Percentiles rank a stretch among this genome's conserved stretches.
These are phyloP conservation scores for Peromyscus maniculatus DNA, from an alignment of 2,113 vertebrate genomes.

Conservation along the genomic window DNA sequence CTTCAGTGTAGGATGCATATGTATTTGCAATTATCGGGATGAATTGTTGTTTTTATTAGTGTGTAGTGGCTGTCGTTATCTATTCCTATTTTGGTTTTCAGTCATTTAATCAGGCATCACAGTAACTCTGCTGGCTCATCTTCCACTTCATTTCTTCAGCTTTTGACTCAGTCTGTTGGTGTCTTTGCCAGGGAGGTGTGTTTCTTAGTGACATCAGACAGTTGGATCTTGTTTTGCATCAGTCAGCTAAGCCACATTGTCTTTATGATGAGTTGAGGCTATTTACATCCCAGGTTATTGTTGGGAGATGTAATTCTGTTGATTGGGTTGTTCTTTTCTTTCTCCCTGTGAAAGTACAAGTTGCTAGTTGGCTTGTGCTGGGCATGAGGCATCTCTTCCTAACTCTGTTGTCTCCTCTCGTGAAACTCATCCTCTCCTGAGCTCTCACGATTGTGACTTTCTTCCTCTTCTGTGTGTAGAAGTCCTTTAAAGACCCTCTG, in stretches of 20 bases:
- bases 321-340: background rate
- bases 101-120: background rate
- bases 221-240: background rate
- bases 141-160: background rate
- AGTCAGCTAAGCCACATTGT: background rate
- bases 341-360: background rate
- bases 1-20: no score
- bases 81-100: background rate
- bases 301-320: background rate
- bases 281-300: background rate
- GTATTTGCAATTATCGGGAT: background rate
- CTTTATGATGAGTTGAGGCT: background rate
- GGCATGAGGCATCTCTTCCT: background rate
- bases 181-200: background rate
- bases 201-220: background rate
- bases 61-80: no score
- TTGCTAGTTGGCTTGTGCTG: background rate
- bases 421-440: background rate
- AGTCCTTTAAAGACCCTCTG: background rate
- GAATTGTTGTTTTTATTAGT: background rate
- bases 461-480: background rate
- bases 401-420: background rate
- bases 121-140: background rate
- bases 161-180: background rate
- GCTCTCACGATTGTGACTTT: background rate